These are phyloP conservation scores for Paramormyrops kingsleyae DNA, from an alignment of 2,113 vertebrate genomes.

Conservation along the genomic window DNA sequence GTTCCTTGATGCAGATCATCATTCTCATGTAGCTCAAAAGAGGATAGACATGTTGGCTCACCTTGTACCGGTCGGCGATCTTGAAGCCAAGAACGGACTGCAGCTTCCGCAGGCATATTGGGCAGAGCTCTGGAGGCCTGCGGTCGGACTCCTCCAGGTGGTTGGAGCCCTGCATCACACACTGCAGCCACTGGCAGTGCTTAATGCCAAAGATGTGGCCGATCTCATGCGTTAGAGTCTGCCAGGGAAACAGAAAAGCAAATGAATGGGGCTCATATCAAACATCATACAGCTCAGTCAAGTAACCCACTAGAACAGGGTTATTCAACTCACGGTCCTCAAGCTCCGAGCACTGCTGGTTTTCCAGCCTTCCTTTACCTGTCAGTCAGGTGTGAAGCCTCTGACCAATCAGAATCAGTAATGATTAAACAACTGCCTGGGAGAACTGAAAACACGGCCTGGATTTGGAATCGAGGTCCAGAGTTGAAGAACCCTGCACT, in stretches of 20 bases:
- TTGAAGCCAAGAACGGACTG: slow-evolving; percentile 49
- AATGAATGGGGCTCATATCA: background rate
- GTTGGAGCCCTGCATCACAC: slow-evolving; percentile 68
- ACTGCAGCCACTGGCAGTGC: slow-evolving; percentile 64
- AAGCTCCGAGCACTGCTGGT: no score
- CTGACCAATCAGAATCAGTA: no score
- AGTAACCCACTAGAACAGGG: background rate
- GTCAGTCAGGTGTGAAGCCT: no score
- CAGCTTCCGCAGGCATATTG: slow-evolving; percentile 58
- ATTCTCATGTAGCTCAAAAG: background rate
- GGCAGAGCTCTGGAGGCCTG: slow-evolving; percentile 57
- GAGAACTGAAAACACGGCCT: no score
- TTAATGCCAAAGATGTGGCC: slow-evolving; percentile 59
- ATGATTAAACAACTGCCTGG: no score
- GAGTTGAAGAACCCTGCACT: no score
- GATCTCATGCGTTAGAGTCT: slow-evolving; percentile 61
- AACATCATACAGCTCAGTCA: background rate
- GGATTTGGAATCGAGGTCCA: no score
- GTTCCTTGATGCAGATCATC: background rate
- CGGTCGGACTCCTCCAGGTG: slow-evolving; percentile 61
- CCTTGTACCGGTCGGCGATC: slow-evolving; percentile 37
- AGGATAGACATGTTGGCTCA: background rate
- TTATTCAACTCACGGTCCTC: no score
- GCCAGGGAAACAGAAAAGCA: background rate
- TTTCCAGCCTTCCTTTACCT: no score